phyloP scores from a whole-genome alignment of 2,888 invertebrate genomes.

The Eupithecia exiguata region DNA sequence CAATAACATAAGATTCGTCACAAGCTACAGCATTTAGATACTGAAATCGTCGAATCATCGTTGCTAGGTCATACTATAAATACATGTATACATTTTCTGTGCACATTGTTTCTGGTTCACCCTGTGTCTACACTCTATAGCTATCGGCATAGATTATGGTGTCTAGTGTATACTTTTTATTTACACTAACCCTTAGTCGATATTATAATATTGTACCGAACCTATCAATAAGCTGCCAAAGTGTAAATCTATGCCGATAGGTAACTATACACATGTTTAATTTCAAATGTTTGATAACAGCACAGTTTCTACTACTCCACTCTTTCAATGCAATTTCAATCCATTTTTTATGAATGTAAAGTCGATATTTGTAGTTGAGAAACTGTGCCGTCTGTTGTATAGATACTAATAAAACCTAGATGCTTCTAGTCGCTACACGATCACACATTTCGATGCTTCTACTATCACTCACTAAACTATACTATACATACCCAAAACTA shows the following conservation, averaged over 20 bases:
- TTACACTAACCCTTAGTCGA: background rate
- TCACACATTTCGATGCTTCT: constrained; percentile 75
- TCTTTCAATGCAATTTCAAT: background rate
- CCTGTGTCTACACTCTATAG: background rate
- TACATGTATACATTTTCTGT: background rate
- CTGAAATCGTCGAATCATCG: background rate
- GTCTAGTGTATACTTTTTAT: background rate
- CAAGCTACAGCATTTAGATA: background rate
- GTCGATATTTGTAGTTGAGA: background rate
- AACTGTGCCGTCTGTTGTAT: background rate
- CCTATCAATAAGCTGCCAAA: background rate
- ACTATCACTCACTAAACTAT: constrained; percentile 49
- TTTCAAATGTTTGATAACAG: background rate
- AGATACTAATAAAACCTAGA: constrained; percentile 6
- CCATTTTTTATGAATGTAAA: background rate
- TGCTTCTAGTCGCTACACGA: constrained; percentile 69
- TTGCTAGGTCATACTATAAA: background rate
- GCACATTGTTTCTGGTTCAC: constrained; percentile 1
- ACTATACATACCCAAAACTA: constrained; percentile 41
- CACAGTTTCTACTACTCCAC: constrained; percentile 9
- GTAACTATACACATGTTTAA: background rate
- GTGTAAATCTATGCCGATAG: background rate
- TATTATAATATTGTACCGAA: background rate
- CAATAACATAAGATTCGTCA: background rate
- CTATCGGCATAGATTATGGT: constrained; percentile 2